Evolutionary conservation across 2,113 vertebrate species (phyloP).

Genomic region (Syrmaticus mikado): DNA sequence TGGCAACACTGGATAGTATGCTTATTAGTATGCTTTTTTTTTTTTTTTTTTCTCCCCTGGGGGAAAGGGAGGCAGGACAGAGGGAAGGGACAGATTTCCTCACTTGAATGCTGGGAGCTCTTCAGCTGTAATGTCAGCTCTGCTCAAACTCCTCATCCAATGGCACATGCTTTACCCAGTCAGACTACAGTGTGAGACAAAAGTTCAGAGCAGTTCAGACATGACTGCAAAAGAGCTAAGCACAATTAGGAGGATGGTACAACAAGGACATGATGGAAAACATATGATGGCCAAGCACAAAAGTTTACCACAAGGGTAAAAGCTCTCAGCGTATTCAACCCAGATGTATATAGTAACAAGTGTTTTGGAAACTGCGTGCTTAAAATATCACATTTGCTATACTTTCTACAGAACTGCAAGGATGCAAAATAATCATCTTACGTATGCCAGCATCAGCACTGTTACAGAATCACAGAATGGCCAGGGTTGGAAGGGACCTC

Average conservation of each 20-base stretch:
- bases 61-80: fast-evolving
- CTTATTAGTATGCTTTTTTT: too few relatives aligned
- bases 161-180: fast-evolving
- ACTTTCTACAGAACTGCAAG: background rate
- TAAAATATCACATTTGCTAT: background rate
- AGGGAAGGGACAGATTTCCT: background rate
- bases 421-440: background rate
- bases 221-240: background rate
- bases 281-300: background rate
- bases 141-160: background rate
- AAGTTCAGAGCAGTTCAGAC: background rate
- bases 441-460: background rate
- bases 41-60: background rate
- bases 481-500: too few relatives aligned
- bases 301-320: background rate
- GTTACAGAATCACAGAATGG: background rate
- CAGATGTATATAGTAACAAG: background rate
- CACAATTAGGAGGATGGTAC: fast-evolving
- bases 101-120: background rate
- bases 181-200: background rate
- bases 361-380: background rate
- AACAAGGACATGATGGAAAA: background rate
- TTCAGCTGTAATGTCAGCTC: background rate
- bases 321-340: background rate
- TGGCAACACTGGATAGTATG: background rate